A percentile compares a stretch with the other conserved stretches of the same genome.
Evolutionary conservation across 92 coral and sea anemone species (phyloP).

Genomic region (Siderastrea siderea): DNA sequence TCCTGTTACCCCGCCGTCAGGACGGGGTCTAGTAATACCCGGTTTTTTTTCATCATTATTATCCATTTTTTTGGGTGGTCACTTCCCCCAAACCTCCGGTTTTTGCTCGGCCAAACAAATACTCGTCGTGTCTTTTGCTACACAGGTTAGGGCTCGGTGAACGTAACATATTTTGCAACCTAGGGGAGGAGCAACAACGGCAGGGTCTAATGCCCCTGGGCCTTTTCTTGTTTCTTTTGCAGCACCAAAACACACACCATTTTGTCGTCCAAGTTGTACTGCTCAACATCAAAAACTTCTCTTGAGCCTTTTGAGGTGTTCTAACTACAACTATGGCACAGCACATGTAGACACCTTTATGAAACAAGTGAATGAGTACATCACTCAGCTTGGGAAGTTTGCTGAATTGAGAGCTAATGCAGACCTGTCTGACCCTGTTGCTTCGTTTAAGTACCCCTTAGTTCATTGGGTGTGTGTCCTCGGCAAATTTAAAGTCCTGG

Average conservation of each 20-base stretch:
- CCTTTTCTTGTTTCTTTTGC: background rate
- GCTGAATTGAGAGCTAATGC: conserved; percentile 18
- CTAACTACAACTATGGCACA: conserved; percentile 19
- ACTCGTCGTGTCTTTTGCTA: too few species aligned
- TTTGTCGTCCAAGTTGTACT: conserved; percentile 14
- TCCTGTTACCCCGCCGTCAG: too few species aligned
- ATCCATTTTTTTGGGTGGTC: too few species aligned
- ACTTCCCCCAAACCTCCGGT: too few species aligned
- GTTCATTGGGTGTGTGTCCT: conserved; percentile 79
- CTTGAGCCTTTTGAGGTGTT: conserved; percentile 32
- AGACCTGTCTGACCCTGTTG: conserved; percentile 34
- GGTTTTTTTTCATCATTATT: too few species aligned
- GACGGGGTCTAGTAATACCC: too few species aligned
- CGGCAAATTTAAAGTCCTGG: conserved; percentile 53
- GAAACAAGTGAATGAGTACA: conserved; percentile 28
- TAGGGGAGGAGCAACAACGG: too few species aligned
- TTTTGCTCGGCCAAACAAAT: too few species aligned
- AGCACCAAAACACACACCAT: conserved; percentile 47
- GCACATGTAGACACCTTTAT: conserved; percentile 13
- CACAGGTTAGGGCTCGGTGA: too few species aligned
- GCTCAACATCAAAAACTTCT: conserved; percentile 29
- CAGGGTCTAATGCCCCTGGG: too few species aligned
- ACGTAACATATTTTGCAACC: too few species aligned
- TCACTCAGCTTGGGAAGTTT: conserved; percentile 37
- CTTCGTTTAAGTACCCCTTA: conserved; percentile 53